A percentile compares a stretch with the other conserved stretches of the same genome.
phyloP scores from a whole-genome alignment of 2,888 invertebrate genomes.

The Dilophus febrilis region DNA sequence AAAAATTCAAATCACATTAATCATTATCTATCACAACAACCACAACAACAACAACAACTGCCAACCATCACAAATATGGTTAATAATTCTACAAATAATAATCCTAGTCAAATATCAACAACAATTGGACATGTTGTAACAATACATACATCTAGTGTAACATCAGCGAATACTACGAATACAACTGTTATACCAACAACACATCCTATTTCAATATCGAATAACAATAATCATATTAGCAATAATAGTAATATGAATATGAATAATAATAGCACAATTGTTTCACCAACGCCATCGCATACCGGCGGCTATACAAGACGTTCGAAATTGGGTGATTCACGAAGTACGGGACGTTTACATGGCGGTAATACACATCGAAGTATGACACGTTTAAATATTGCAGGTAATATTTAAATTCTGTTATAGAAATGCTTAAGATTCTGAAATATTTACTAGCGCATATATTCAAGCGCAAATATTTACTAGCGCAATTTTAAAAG shows the following conservation, averaged over 20 bases:
- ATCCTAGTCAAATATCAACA: conserved; percentile 2
- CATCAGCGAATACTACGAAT: conserved; percentile 3
- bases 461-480: conserved; percentile 3
- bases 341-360: conserved; percentile 57
- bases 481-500: too few species aligned
- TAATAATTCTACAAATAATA: neutral
- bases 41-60: too few species aligned
- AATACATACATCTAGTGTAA: conserved; percentile 10
- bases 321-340: conserved; percentile 54
- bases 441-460: too few species aligned
- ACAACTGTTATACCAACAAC: conserved; percentile 2
- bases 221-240: too few species aligned
- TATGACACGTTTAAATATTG: conserved; percentile 61
- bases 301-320: conserved; percentile 36
- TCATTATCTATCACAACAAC: too few species aligned
- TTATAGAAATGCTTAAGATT: too few species aligned
- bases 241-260: neutral
- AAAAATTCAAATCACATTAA: too few species aligned
- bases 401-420: conserved; percentile 31
- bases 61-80: too few species aligned
- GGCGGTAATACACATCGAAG: conserved; percentile 57
- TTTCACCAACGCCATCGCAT: conserved; percentile 1
- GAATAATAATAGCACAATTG: neutral
- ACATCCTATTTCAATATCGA: neutral
- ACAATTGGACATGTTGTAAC: conserved; percentile 9